Evolutionary conservation across 2,888 invertebrate species (phyloP).

Genomic region (Apamea crenata): DNA sequence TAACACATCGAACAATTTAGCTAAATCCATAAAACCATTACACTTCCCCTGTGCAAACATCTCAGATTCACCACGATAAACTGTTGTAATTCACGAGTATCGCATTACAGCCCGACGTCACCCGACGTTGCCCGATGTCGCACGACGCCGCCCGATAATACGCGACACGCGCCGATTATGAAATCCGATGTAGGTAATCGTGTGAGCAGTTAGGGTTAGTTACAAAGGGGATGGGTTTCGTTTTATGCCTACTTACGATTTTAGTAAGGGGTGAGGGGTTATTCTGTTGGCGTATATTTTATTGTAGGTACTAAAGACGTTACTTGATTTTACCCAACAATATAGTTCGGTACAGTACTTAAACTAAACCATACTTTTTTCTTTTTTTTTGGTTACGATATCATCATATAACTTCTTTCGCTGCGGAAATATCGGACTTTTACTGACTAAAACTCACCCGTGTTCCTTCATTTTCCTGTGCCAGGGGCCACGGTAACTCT

Average conservation of each 20-base stretch:
- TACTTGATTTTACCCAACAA: not conserved
- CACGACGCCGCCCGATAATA: slow-evolving; percentile 84
- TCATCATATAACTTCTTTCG: too few species aligned
- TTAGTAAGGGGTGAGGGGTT: not conserved
- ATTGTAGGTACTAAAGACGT: too few species aligned
- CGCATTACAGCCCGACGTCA: slow-evolving; percentile 75
- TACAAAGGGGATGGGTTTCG: slow-evolving; percentile 64
- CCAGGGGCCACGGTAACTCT: too few species aligned
- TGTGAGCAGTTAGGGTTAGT: slow-evolving; percentile 64
- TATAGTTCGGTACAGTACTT: not conserved
- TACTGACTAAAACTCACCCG: too few species aligned
- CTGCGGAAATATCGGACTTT: too few species aligned
- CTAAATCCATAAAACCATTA: slow-evolving; percentile 84
- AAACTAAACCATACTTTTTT: too few species aligned
- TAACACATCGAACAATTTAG: slow-evolving; percentile 76
- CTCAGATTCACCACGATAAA: slow-evolving; percentile 83
- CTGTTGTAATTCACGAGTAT: slow-evolving; percentile 88
- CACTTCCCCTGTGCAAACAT: slow-evolving; percentile 71
- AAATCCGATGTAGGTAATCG: slow-evolving; percentile 80
- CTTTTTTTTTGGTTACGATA: too few species aligned
- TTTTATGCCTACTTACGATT: slow-evolving; percentile 50
- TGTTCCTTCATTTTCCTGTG: too few species aligned
- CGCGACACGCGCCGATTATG: slow-evolving; percentile 87
- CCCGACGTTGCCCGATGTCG: slow-evolving; percentile 53
- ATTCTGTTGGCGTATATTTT: not conserved